Conservation (phyloP, 2,113 vertebrate species). For the Peucedramus taeniatus region DNA sequence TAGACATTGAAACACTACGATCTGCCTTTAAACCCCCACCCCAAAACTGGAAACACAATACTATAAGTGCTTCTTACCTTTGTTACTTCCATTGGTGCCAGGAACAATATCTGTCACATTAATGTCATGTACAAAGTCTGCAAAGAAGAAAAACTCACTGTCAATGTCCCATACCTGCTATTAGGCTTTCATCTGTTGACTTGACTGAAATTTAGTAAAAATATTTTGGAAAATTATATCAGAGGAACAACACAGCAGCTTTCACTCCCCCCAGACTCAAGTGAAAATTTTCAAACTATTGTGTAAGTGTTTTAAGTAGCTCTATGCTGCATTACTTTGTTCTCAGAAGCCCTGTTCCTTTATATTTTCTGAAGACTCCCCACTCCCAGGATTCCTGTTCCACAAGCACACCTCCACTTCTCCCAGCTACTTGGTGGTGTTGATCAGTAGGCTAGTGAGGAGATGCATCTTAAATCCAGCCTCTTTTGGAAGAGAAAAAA, state of each 20-base stretch:
- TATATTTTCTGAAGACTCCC: background rate
- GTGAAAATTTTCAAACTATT: background rate
- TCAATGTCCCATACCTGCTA: background rate
- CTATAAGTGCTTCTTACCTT: conserved; percentile 71
- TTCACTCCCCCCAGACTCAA: background rate
- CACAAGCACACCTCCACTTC: background rate
- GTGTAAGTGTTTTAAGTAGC: background rate
- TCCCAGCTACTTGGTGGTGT: background rate
- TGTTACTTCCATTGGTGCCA: conserved; percentile 86
- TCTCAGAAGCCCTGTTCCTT: background rate
- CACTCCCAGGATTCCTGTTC: background rate
- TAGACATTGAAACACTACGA: background rate
- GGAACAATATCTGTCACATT: conserved; percentile 81
- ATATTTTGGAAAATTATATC: background rate
- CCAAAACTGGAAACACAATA: background rate
- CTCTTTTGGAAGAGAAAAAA: background rate
- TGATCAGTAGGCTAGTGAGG: background rate
- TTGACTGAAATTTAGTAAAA: background rate
- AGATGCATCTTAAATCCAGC: background rate
- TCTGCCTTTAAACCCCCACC: background rate
- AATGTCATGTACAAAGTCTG: conserved; percentile 86
- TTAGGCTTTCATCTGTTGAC: background rate
- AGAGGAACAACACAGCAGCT: background rate
- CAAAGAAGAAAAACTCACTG: conserved; percentile 25
- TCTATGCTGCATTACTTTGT: background rate